phyloP scores from a whole-genome alignment of 2,888 invertebrate genomes.

The Eristalis intricaria region DNA sequence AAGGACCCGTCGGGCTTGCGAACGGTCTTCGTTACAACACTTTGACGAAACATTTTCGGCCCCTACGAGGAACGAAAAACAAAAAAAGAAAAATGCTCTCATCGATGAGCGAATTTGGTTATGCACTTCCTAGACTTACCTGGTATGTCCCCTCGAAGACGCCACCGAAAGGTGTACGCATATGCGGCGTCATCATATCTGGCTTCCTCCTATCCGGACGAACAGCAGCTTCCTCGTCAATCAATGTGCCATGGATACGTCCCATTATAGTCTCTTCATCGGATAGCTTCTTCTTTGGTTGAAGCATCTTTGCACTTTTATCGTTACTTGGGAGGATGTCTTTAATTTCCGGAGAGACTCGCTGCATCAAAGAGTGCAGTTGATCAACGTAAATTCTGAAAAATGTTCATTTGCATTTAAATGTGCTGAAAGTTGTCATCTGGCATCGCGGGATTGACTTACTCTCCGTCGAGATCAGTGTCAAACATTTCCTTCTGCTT shows the following conservation, averaged over 20 bases:
- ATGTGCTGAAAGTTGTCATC: neutral
- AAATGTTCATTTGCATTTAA: neutral
- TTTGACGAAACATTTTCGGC: slow-evolving; percentile 82
- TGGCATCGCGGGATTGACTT: slow-evolving; percentile 64
- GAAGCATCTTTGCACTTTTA: slow-evolving; percentile 71
- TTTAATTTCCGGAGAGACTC: slow-evolving; percentile 77
- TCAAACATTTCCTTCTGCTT: slow-evolving; percentile 79
- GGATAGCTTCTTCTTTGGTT: slow-evolving; percentile 75
- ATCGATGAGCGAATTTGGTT: neutral
- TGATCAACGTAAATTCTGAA: slow-evolving; percentile 79
- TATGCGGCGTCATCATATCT: slow-evolving; percentile 77
- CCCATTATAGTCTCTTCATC: slow-evolving; percentile 81
- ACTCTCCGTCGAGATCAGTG: slow-evolving; percentile 84
- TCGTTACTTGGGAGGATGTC: slow-evolving; percentile 78
- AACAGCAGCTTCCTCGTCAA: slow-evolving; percentile 73
- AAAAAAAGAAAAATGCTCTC: neutral
- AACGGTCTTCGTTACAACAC: slow-evolving; percentile 83
- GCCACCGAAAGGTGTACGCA: slow-evolving; percentile 77
- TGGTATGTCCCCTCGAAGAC: slow-evolving; percentile 80
- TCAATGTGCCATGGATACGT: slow-evolving; percentile 80
- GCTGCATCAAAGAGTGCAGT: slow-evolving; percentile 79
- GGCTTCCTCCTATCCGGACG: slow-evolving; percentile 75
- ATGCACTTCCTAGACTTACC: slow-evolving; percentile 67
- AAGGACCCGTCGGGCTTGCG: slow-evolving; percentile 84
- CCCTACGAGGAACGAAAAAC: slow-evolving; percentile 66